These are phyloP conservation scores for Camponotus pennsylvanicus DNA, from an alignment of 1,140 invertebrate genomes.

Conservation along the genomic window DNA sequence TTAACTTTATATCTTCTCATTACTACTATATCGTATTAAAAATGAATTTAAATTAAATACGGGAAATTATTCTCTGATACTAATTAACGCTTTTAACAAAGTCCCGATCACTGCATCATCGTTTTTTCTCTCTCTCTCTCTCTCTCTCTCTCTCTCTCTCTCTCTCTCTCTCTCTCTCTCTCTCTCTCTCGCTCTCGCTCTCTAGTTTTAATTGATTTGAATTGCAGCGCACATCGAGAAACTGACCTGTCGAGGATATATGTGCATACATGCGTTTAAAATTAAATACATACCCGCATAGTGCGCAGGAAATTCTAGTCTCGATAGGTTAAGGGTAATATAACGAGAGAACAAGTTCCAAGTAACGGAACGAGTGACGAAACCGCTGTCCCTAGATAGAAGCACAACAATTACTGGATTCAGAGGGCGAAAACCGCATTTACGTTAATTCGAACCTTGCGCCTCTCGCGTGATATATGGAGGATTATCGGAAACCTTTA, in stretches of 20 bases:
- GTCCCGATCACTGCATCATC: background rate
- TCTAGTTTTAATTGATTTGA: constrained; percentile 2
- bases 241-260: background rate
- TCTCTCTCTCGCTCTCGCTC: background rate
- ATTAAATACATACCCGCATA: constrained; percentile 32
- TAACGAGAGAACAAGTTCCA: constrained; percentile 51
- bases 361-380: constrained; percentile 47
- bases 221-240: constrained; percentile 2
- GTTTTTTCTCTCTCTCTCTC: background rate
- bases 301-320: constrained; percentile 13
- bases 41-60: constrained; percentile 13
- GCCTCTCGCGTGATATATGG: constrained; percentile 58
- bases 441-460: constrained; percentile 35
- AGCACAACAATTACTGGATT: constrained; percentile 63
- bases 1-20: too few species aligned
- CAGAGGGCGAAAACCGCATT: constrained; percentile 46
- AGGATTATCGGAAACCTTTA: constrained; percentile 64
- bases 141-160: background rate
- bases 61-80: constrained; percentile 19
- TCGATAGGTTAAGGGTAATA: constrained; percentile 45
- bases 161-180: too few species aligned
- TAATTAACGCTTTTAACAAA: constrained; percentile 7
- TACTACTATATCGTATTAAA: background rate
- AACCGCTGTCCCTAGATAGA: constrained; percentile 42
- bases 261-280: background rate